Percentiles rank a stretch among this genome's conserved stretches.
Evolutionary conservation across 2,888 invertebrate genomes (phyloP).

Genomic region (Drosophila rellima): DNA sequence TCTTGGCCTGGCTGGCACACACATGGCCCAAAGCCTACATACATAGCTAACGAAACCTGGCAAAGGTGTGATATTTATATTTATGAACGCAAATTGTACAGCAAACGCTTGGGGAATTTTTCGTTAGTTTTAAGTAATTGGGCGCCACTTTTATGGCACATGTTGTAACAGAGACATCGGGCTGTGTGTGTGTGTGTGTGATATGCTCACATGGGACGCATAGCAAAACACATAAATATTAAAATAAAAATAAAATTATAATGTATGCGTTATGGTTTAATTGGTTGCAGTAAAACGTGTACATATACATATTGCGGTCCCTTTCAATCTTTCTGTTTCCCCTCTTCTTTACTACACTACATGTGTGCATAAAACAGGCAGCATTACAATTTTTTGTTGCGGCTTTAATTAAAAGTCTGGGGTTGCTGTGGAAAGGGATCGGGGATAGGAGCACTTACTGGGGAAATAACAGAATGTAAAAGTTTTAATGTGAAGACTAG

Average conservation of each 20-base stretch:
- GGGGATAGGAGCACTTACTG: constrained; percentile 3
- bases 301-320: constrained; percentile 9
- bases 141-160: constrained; percentile 71
- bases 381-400: constrained; percentile 25
- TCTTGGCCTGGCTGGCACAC: constrained; percentile 47
- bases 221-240: constrained; percentile 74
- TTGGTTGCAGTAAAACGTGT: constrained; percentile 67
- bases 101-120: constrained; percentile 63
- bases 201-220: constrained; percentile 49
- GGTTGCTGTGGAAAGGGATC: constrained; percentile 3
- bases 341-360: background rate
- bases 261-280: constrained; percentile 72
- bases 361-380: constrained; percentile 43
- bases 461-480: constrained; percentile 37
- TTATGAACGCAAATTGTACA: constrained; percentile 72
- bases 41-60: constrained; percentile 40
- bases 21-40: constrained; percentile 21
- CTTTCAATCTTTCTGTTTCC: background rate
- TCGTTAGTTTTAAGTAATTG: constrained; percentile 79
- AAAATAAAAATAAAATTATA: constrained; percentile 75
- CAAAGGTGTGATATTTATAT: constrained; percentile 77
- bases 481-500: constrained; percentile 45
- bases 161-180: constrained; percentile 16
- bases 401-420: constrained; percentile 70
- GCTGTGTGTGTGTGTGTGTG: constrained; percentile 14